Evolutionary conservation across 2,888 invertebrate genomes (phyloP).

Genomic region (Cremastobaeus sp.): DNA sequence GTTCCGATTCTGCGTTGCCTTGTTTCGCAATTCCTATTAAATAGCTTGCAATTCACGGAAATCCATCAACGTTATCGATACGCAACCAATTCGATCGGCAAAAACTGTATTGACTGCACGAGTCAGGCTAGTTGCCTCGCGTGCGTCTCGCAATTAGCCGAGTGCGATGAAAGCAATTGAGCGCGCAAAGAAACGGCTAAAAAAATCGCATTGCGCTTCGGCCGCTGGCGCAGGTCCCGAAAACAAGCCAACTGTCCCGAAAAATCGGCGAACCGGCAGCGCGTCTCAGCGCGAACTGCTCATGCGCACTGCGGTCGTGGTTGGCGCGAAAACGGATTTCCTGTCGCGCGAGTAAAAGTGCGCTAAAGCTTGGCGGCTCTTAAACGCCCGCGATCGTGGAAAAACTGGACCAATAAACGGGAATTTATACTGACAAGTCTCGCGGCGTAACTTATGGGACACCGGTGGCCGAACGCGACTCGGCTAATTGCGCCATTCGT

Average conservation of each 20-base stretch:
- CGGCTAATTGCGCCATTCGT: conserved; percentile 51
- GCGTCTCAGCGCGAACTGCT: too few species aligned
- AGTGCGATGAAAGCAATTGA: conserved; percentile 53
- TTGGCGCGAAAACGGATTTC: conserved; percentile 47
- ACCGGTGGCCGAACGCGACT: conserved; percentile 30
- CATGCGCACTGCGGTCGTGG: conserved; percentile 25
- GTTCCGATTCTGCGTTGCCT: too few species aligned
- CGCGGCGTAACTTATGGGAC: conserved; percentile 43
- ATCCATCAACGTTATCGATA: conserved; percentile 5
- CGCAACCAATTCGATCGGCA: conserved; percentile 9
- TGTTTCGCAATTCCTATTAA: too few species aligned
- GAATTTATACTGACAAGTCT: conserved; percentile 58
- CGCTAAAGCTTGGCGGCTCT: conserved; percentile 15
- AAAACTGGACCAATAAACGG: conserved; percentile 63
- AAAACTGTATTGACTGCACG: conserved; percentile 14
- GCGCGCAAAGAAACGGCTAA: conserved; percentile 15
- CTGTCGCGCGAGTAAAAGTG: conserved; percentile 53
- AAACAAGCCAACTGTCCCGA: too few species aligned
- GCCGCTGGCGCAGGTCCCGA: too few species aligned
- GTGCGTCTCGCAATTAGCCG: conserved; percentile 46
- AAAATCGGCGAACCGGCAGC: too few species aligned
- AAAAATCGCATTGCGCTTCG: conserved; percentile 11
- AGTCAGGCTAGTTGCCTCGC: conserved; percentile 21
- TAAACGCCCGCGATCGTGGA: conserved; percentile 48
- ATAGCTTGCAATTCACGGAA: too few species aligned